Conservation (phyloP, 2,888 invertebrate genomes). For the Agelastica alni region DNA sequence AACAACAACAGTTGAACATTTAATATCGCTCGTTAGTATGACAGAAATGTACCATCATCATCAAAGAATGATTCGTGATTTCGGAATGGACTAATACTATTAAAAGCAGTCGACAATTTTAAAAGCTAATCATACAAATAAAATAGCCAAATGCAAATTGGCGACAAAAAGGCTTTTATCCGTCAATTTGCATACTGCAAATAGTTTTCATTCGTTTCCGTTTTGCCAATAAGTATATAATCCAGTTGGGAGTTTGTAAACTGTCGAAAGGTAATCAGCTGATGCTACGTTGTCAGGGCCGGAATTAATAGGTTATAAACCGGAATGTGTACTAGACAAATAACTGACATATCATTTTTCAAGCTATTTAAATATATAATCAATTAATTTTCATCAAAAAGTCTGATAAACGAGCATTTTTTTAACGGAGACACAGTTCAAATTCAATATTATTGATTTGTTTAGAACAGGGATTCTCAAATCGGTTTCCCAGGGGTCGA, state of each 20-base stretch:
- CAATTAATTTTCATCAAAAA: too few species aligned
- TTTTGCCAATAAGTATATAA: conserved; percentile 10
- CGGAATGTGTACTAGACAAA: too few species aligned
- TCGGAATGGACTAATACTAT: conserved; percentile 1
- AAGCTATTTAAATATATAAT: too few species aligned
- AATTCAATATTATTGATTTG: too few species aligned
- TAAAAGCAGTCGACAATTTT: conserved; percentile 18
- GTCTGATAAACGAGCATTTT: too few species aligned
- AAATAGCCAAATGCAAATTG: conserved; percentile 26
- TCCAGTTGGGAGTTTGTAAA: conserved; percentile 15
- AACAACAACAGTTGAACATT: background rate
- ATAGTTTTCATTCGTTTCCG: conserved; percentile 28
- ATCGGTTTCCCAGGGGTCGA: too few species aligned
- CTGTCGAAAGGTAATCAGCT: background rate
- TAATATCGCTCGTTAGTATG: background rate
- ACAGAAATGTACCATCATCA: background rate
- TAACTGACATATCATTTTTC: too few species aligned
- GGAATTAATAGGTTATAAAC: too few species aligned
- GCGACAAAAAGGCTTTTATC: conserved; percentile 23
- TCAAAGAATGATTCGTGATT: background rate
- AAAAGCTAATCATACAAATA: conserved; percentile 22
- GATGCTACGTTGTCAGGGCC: background rate
- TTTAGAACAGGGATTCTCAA: too few species aligned
- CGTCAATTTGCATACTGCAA: conserved; percentile 26
- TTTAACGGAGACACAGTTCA: too few species aligned